Conservation (phyloP, 1,140 invertebrate genomes). For the Drosophila varians region DNA sequence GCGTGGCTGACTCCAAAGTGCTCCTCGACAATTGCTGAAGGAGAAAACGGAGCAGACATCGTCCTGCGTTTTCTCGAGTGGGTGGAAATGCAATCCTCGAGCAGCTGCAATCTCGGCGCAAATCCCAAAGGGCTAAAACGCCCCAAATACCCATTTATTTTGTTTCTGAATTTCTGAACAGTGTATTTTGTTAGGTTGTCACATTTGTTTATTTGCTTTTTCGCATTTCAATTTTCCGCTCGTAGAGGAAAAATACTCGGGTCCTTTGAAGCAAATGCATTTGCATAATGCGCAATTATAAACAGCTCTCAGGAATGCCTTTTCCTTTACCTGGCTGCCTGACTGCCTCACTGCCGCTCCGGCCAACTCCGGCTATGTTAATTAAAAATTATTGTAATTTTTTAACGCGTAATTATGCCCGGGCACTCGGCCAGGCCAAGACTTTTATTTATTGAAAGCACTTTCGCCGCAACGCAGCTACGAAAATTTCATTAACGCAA, state of each 20-base stretch:
- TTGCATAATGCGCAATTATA: constrained; percentile 76
- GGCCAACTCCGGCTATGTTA: constrained; percentile 54
- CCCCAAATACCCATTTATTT: constrained; percentile 13
- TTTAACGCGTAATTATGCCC: constrained; percentile 67
- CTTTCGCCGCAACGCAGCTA: constrained; percentile 26
- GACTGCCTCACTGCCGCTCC: too few species aligned
- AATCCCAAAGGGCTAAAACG: constrained; percentile 31
- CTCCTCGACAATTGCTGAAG: constrained; percentile 38
- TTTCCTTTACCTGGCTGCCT: constrained; percentile 40
- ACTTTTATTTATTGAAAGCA: constrained; percentile 62
- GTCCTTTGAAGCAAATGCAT: constrained; percentile 28
- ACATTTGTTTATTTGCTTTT: constrained; percentile 10
- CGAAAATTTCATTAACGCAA: constrained; percentile 56
- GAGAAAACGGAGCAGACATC: constrained; percentile 25
- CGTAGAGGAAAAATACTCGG: neutral
- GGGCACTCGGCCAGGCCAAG: constrained; percentile 35
- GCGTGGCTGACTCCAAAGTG: constrained; percentile 40
- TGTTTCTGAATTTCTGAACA: neutral
- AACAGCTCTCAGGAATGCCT: constrained; percentile 27
- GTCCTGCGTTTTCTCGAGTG: constrained; percentile 22
- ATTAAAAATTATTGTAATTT: constrained; percentile 81
- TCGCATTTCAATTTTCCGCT: constrained; percentile 16
- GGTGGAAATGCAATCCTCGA: constrained; percentile 41
- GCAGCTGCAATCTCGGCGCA: constrained; percentile 47
- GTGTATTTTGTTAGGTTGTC: constrained; percentile 59